A percentile compares a stretch with the other conserved stretches of the same genome.
These are phyloP conservation scores for Sebastes vulpes DNA, from an alignment of 2,797 vertebrate genomes.

Conservation along the genomic window DNA sequence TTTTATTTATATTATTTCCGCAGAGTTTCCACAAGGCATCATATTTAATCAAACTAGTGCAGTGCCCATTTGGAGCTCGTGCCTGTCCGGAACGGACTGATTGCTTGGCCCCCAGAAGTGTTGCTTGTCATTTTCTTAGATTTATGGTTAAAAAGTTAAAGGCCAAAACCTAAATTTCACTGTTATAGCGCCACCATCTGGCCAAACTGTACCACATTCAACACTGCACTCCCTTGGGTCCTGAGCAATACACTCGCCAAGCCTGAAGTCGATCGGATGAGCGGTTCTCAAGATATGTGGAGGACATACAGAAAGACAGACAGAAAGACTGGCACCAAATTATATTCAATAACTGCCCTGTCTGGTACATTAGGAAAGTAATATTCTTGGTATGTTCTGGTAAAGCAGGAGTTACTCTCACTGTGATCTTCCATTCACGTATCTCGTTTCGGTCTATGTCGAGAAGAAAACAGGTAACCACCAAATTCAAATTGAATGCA, in stretches of 20 bases:
- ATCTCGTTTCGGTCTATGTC: neutral
- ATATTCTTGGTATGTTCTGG: neutral
- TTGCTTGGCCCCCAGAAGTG: too few relatives aligned
- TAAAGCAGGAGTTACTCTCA: neutral
- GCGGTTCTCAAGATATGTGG: neutral
- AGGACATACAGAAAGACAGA: neutral
- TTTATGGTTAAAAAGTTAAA: neutral
- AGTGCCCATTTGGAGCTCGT: neutral
- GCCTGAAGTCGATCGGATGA: neutral
- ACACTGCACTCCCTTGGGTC: neutral
- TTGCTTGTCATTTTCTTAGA: neutral
- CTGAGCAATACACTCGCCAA: neutral
- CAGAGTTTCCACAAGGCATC: neutral
- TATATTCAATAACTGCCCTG: neutral
- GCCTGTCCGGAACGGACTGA: too few relatives aligned
- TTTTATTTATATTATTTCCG: neutral
- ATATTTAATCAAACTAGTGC: neutral
- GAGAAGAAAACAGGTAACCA: neutral
- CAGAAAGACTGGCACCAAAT: neutral
- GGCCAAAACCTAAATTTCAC: neutral
- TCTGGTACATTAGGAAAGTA: neutral
- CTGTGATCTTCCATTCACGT: neutral
- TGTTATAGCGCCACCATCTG: neutral
- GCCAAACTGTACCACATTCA: neutral
- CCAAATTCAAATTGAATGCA: slow-evolving; percentile 10